Percentiles rank a stretch among this genome's conserved stretches.
These are phyloP conservation scores for Physocephala rufipes DNA, from an alignment of 2,888 invertebrate species.

Conservation along the genomic window DNA sequence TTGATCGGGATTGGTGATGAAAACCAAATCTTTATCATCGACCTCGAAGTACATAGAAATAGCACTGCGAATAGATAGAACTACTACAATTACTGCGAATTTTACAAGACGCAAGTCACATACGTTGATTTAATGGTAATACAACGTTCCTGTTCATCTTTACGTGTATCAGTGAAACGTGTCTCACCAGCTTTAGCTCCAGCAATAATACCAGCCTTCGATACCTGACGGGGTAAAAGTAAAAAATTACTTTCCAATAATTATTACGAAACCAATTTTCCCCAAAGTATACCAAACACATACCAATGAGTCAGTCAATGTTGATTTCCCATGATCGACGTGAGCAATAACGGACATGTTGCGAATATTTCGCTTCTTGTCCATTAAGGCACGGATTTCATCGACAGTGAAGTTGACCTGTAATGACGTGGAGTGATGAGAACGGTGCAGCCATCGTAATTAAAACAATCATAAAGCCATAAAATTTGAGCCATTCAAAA, in stretches of 20 bases:
- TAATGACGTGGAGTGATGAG: constrained; percentile 28
- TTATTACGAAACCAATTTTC: neutral
- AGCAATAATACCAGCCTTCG: constrained; percentile 99
- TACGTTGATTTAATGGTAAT: constrained; percentile 99
- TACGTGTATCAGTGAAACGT: constrained; percentile 98
- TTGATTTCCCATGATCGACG: constrained; percentile 99
- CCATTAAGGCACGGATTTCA: constrained; percentile 99
- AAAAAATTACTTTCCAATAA: neutral
- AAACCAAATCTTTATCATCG: constrained; percentile 90
- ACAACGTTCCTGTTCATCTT: constrained; percentile 99
- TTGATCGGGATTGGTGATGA: constrained; percentile 91
- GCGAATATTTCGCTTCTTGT: constrained; percentile 99
- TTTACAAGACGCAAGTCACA: constrained; percentile 67
- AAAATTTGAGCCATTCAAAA: neutral
- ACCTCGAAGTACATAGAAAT: constrained; percentile 99
- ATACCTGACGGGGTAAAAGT: constrained; percentile 62
- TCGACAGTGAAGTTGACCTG: constrained; percentile 99
- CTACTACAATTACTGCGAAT: neutral
- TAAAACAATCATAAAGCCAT: too few relatives aligned
- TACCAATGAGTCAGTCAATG: constrained; percentile 98
- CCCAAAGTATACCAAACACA: constrained; percentile 39
- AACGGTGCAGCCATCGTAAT: constrained; percentile 47
- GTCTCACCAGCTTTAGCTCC: constrained; percentile 99
- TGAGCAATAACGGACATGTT: constrained; percentile 99
- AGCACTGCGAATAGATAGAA: constrained; percentile 74